phyloP scores from a whole-genome alignment of 2,113 vertebrate species.

The Trogon melanurus region DNA sequence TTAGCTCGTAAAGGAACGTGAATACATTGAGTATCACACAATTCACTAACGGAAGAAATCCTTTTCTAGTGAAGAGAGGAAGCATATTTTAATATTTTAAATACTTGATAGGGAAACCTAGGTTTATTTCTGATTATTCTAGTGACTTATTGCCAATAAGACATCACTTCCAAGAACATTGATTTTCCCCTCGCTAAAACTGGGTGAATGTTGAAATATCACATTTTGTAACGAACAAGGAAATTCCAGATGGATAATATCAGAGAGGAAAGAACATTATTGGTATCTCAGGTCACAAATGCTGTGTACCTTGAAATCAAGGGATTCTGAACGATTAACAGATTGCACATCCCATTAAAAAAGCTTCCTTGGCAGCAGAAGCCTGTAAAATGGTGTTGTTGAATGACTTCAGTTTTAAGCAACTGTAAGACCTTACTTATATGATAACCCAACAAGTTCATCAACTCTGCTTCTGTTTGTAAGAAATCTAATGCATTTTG shows the following conservation, averaged over 20 bases:
- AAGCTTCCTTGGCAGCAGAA: conserved; percentile 12
- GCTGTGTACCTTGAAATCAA: not conserved
- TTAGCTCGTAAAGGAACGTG: not conserved
- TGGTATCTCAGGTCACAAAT: not conserved
- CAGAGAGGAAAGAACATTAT: not conserved
- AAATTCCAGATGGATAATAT: not conserved
- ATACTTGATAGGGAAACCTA: not conserved
- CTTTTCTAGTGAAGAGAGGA: not conserved
- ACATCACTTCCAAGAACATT: not conserved
- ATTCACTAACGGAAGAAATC: not conserved
- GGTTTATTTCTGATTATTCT: not conserved
- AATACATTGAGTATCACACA: not conserved
- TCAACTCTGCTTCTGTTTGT: not conserved
- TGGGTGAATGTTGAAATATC: not conserved
- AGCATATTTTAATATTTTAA: not conserved
- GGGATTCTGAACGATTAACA: not conserved
- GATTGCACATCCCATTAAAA: not conserved
- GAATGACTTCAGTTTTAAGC: not conserved
- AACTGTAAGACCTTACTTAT: not conserved
- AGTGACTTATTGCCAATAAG: not conserved
- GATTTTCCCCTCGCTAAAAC: not conserved
- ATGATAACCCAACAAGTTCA: conserved; percentile 12
- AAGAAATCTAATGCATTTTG: conserved; percentile 22
- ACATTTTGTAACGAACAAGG: not conserved
- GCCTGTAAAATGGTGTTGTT: not conserved